Evolutionary conservation across 2,113 vertebrate species (phyloP).

Genomic region (Dolichallabes microphthalmus): DNA sequence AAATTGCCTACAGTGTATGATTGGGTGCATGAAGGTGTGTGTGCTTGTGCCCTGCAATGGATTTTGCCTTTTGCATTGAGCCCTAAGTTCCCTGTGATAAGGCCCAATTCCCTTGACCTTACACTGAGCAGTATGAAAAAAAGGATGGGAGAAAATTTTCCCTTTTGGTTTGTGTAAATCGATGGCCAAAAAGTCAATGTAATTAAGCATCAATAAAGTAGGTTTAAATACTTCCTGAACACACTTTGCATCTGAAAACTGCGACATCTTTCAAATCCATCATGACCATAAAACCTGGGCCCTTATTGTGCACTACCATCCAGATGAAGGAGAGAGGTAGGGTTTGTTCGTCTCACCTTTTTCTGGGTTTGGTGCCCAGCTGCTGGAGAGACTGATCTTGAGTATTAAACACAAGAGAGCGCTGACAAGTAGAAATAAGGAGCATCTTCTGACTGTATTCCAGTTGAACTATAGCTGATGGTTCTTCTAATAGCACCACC

Average conservation of each 20-base stretch:
- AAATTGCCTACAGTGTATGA: no score
- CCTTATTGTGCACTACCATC: neutral
- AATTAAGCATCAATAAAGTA: neutral
- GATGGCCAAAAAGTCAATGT: neutral
- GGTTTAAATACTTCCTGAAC: neutral
- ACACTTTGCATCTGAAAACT: neutral
- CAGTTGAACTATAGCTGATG: constrained; percentile 86
- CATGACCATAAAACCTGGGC: neutral
- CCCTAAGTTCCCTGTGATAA: no score
- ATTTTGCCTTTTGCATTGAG: no score
- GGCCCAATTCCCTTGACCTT: no score
- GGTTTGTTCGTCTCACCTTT: constrained; percentile 72
- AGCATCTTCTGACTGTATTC: constrained; percentile 93
- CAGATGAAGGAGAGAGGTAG: neutral
- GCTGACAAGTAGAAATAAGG: constrained; percentile 85
- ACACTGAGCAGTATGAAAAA: no score
- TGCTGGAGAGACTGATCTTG: constrained; percentile 83
- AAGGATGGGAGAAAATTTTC: no score
- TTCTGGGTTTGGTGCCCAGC: constrained; percentile 87
- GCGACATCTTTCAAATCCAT: neutral
- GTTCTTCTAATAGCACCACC: constrained; percentile 83
- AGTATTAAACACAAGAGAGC: constrained; percentile 87
- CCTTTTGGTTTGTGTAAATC: neutral
- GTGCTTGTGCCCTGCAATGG: no score
- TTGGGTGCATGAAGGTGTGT: no score